Base-by-base conservation (phyloP, 1,140 invertebrate genomes). In the Macrocentrus cingulum region DNA sequence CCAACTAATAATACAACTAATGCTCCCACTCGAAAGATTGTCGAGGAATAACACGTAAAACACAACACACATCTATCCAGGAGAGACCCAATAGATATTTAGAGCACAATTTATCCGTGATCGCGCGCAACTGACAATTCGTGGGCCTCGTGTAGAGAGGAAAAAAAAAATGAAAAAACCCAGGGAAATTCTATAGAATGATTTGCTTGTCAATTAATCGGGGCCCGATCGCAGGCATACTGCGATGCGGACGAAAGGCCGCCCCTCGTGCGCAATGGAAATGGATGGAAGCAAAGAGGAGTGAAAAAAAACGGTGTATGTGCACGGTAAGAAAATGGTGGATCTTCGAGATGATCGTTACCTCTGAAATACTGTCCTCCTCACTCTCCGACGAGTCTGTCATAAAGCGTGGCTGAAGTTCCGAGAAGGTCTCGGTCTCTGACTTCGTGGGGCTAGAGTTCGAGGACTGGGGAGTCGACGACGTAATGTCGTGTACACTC, bases 341-440 rank as follows among this genome's bases (percentile, higher is more conserved):
- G 69, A 56, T 50, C 7, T 13, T 39, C 6, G 37, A 41, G 29
- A 45, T 54, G 29, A 23, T 48, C 70, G 64, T 78, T 88, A 94
- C 92, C 89, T 93, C 91, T 69, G 91, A 93, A 76, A 92, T 90
- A 81, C 91, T 92, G 77, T 94, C 92, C 80, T 94, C 91, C 77
- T 94, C 92, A 77, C 91, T 94, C 82, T 91, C 91, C 65, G 91
- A 94, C 78, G 91, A 87, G 83, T 93, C 91, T 80, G 89, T 89
- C 84, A 90, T 88, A 85, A 88, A 91, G 84, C 86, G 87, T 66
- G 89, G 86, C 80, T 88, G 87, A 60, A 81, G 65, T 81, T 88
- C 87, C 70, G 87, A 85, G 82, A 88, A 87, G 75, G 86, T 88
- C 82, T 89, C 87, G 75, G 85, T 88, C 84, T 88, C 87, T 72